Base-by-base conservation (phyloP, 2,888 invertebrate genomes). In the Cantharis nigra region DNA sequence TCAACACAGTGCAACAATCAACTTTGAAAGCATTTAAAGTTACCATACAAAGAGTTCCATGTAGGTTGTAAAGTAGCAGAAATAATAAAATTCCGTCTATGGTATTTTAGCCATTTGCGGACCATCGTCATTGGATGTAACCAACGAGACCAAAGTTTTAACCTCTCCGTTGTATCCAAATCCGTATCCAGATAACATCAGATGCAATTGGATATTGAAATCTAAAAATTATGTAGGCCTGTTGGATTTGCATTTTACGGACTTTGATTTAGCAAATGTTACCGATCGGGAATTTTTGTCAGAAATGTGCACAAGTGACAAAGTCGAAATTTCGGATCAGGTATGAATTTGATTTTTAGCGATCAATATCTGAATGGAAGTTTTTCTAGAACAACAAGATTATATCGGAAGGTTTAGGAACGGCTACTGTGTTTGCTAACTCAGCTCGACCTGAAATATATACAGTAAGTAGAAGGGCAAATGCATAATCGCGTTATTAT, bases 11-110 rank as follows among this genome's bases (percentile, higher is more conserved):
- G 84, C 91, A 90, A 0, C 88, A 89, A n/a, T 84, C 89, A 1
- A 88, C 88, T 26, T 93, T 92, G 72, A 89, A 91, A 14, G 95
- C 96, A 30, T 94, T 95, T 83, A 89, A 89, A 83, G 91, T 92
- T 0, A 89, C 89, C 0, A 87, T 94, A 71, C 90, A 89, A 62
- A 85, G 90, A 13, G 83, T 90, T 69, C 85, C 88, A 74, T 90
- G 93, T 92, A 89, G 89, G 89, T 83, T 11, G 7, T 11, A 33
- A 13, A 33, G 0, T 0, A 11, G 3, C 33, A 4, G 7, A 33
- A 33, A 11, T 33, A 2, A n/a, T 33, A 2, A 49, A 49, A 49
- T 49, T 0, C 0, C n/a, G 3, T 13, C 4, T 13, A 7, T 63
- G 23, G 13, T 70, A 80, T 86, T 86, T 80, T 72, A 90, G 92